Evolutionary conservation across 2,113 vertebrate genomes (phyloP).

Genomic region (Thalassarche chlororhynchos): DNA sequence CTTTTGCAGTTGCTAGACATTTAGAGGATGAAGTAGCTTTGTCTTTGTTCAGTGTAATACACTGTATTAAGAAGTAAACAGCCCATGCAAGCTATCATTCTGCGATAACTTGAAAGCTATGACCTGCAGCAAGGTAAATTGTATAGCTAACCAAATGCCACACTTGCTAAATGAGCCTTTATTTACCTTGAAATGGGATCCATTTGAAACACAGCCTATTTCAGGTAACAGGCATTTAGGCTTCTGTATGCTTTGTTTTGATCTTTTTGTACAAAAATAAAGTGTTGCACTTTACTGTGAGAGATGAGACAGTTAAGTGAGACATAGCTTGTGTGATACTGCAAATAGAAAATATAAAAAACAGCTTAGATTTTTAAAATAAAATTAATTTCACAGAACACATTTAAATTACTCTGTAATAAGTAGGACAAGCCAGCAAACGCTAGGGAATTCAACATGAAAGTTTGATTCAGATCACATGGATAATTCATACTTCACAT

Average conservation of each 20-base stretch:
- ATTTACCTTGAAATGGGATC: conserved; percentile 51
- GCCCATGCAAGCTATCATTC: neutral
- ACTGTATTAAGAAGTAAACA: conserved; percentile 18
- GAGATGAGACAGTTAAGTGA: neutral
- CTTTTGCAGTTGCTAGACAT: neutral
- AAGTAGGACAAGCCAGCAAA: neutral
- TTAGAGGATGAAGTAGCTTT: neutral
- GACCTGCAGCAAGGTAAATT: conserved; percentile 34
- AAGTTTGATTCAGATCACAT: conserved; percentile 14
- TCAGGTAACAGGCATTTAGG: neutral
- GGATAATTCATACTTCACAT: conserved; percentile 14
- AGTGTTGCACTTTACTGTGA: neutral
- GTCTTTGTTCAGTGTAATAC: neutral
- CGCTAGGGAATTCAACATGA: neutral
- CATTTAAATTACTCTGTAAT: neutral
- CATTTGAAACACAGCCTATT: neutral
- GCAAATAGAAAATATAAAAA: neutral
- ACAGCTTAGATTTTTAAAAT: neutral
- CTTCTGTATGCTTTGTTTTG: neutral
- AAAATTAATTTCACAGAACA: neutral
- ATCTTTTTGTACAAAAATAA: neutral
- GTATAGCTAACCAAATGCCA: neutral
- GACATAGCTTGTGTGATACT: neutral
- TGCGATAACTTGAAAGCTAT: neutral
- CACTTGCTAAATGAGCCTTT: conserved; percentile 38